Evolutionary conservation across 2,113 vertebrate species (phyloP), one percentile per base, ranked within the genome.

Genomic region (Bubo scandiacus): DNA sequence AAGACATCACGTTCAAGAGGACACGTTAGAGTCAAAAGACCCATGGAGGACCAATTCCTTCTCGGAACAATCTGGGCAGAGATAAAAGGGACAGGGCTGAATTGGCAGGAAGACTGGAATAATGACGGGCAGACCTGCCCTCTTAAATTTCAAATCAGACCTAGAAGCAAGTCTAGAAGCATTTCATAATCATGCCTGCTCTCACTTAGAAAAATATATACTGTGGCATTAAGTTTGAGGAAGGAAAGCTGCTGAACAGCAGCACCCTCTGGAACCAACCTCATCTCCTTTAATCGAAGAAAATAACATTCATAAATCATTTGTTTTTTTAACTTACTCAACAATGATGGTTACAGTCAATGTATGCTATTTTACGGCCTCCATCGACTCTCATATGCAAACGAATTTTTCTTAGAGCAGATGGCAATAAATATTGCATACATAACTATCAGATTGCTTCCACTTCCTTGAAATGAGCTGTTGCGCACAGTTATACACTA

Each of bases 51-150:
- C 8, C 3, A 0, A 5, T 10, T 12, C 13, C 8, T 52, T 62
- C 71, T 42, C 3, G 2, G 9, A 8, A 18, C 0, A 1, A 22
- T 19, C 26, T 3, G 21, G 13, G 38, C 43, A 58, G 43, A 57
- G 42, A 51, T 65, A 21, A 75, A 59, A 70, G 22, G 22, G 13
- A 23, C 1, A 2, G 30, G 34, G 15, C 8, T 42, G 57, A 85
- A 54, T 22, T n/a, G 42, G 5, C 30, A 51, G 27, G 40, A 40
- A 26, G 20, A 42, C 3, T 47, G 40, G 40, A 40, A 42, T 30
- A 4, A n/a, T 8, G 34, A 21, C 2, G 11, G 65, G 20, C 11
- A 40, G 55, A 72, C 29, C 25, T 67, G 27, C 29, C 32, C 43
- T 23, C 55, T 74, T 25, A 10, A 47, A 34, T 30, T 16, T n/a